phyloP scores from a whole-genome alignment of 2,797 vertebrate genomes.

The Gallirallus australis region DNA sequence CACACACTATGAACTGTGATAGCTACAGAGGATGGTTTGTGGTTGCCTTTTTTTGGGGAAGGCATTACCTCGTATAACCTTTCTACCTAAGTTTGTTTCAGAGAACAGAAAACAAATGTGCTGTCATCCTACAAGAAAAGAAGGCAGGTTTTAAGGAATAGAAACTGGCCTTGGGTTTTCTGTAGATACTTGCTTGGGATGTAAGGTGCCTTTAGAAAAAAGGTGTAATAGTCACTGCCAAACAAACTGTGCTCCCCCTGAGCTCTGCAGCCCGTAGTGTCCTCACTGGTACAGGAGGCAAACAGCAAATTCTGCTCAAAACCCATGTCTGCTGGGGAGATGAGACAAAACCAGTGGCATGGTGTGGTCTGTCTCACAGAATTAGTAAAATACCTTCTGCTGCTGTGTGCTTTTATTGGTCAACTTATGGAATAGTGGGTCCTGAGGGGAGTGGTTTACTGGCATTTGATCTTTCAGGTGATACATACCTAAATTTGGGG shows the following conservation, averaged over 20 bases:
- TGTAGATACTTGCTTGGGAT: neutral
- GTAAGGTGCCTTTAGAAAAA: neutral
- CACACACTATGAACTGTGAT: too few species aligned
- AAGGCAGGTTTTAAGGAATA: too few species aligned
- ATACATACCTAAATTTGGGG: neutral
- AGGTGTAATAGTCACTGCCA: too few species aligned
- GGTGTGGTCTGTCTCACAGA: fast-evolving
- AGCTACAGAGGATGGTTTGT: neutral
- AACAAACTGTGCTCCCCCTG: neutral
- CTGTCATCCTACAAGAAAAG: neutral
- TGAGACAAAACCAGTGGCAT: neutral
- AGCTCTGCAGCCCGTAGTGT: neutral
- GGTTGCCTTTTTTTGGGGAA: neutral
- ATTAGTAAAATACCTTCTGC: neutral
- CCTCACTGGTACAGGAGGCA: neutral
- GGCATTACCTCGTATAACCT: fast-evolving
- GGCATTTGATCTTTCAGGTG: neutral
- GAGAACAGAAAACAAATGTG: neutral
- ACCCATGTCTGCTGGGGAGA: fast-evolving
- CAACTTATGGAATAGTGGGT: neutral
- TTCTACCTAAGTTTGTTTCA: neutral
- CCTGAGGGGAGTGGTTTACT: neutral
- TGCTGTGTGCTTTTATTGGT: fast-evolving
- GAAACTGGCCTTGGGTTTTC: neutral
- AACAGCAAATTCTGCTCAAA: neutral